Conservation (phyloP, 2,797 vertebrate genomes). For the Discoglossus pictus region DNA sequence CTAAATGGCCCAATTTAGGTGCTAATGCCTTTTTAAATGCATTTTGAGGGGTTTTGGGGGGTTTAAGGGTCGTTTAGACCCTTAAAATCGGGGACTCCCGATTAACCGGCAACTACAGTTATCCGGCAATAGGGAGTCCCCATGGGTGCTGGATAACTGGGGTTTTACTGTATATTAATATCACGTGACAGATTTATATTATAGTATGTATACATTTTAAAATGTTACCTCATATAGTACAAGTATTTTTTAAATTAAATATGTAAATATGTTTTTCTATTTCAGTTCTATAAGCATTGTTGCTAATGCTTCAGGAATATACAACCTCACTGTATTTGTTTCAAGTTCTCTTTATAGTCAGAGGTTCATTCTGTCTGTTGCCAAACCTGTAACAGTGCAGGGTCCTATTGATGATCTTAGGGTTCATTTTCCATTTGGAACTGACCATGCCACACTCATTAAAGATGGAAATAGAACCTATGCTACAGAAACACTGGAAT, state of each 20-base stretch:
- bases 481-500: slow-evolving; percentile 26
- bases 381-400: neutral
- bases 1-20: no score
- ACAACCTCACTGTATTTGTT: neutral
- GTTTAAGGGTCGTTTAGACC: no score
- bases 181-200: no score
- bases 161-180: no score
- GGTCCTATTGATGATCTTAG: neutral
- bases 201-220: no score
- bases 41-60: no score
- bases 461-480: neutral
- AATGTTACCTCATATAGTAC: no score
- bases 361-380: slow-evolving; percentile 3
- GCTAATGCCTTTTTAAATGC: no score
- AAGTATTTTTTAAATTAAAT: neutral
- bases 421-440: slow-evolving; percentile 11
- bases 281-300: slow-evolving; percentile 23
- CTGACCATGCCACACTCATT: slow-evolving; percentile 1
- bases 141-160: no score
- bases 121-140: no score
- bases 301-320: neutral
- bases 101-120: no score
- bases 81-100: no score
- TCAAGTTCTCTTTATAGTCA: neutral
- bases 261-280: neutral